Evolutionary conservation across 2,888 invertebrate genomes (phyloP).

Genomic region (Leucoma salicis): DNA sequence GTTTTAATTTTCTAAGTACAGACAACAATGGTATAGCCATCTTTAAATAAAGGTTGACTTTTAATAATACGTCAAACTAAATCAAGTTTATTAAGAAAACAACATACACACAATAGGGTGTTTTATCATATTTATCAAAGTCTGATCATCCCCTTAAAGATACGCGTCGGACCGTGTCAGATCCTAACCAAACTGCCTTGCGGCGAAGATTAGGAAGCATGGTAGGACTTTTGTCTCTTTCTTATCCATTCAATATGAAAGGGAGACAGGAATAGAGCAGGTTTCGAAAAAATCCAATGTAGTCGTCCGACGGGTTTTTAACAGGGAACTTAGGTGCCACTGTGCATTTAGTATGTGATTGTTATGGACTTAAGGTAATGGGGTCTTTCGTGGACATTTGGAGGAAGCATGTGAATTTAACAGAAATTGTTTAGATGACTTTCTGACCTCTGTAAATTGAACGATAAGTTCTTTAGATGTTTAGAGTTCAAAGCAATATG

Average conservation of each 20-base stretch:
- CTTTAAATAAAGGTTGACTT: constrained; percentile 36
- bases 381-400: constrained; percentile 19
- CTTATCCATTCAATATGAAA: constrained; percentile 15
- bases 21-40: no score
- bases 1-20: no score
- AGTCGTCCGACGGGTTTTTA: constrained; percentile 50
- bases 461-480: no score
- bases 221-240: constrained; percentile 38
- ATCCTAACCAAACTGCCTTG: constrained; percentile 69
- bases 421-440: constrained; percentile 22
- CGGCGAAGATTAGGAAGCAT: constrained; percentile 63
- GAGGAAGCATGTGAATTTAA: constrained; percentile 28
- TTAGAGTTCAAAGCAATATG: no score
- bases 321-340: constrained; percentile 55
- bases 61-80: constrained; percentile 31
- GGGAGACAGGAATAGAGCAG: constrained; percentile 45
- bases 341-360: constrained; percentile 43
- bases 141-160: constrained; percentile 53
- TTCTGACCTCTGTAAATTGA: constrained; percentile 17
- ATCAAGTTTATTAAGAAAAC: constrained; percentile 45
- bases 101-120: constrained; percentile 40
- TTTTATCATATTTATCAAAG: constrained; percentile 54
- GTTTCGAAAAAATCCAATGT: constrained; percentile 44
- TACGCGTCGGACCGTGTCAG: constrained; percentile 68
- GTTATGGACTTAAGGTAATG: constrained; percentile 35